Evolutionary conservation across 2,113 vertebrate genomes (phyloP), one percentile per base, ranked within the genome.

Genomic region (Eudyptes chrysolophus): DNA sequence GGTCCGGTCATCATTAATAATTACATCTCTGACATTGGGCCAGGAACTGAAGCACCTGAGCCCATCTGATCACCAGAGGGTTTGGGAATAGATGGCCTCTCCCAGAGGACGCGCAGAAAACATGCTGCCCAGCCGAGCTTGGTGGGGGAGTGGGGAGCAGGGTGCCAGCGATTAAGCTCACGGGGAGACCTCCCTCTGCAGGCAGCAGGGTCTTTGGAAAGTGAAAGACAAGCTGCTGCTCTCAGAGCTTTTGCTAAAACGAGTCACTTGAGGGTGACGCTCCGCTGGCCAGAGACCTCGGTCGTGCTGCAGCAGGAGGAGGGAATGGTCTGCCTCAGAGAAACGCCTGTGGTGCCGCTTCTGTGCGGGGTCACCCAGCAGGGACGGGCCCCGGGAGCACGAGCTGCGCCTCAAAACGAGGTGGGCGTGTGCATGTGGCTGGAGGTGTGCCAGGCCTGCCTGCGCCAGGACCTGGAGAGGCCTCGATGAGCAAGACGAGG

Each of bases 371-470:
- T 14, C 54, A 77, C 25, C 25, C 29, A 10, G 64, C 3, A 13
- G 36, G 55, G 40, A 49, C 27, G 26, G 44, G 58, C 6, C 12
- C 4, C 1, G 0, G 44, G 5, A 52, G 0, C 8, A 1, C 0
- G 6, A 66, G n/a, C 49, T 46, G 44, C 38, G 49, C 40, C 68
- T 68, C 54, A 18, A 7, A 29, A 38, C 0, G 1, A 36, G 49
- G 79, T 11, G 58, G n/a, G 8, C 1, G 1, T 12, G 9, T 0
- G 3, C 8, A 2, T 7, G 4, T 3, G 8, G n/a, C n/a, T 4
- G 1, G 66, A n/a, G 24, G 14, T 9, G 25, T 34, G 48, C 69
- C 65, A 7, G 30, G 38, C 17, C 44, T 15, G 27, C 29, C 42
- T 16, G 38, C 34, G 30, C n/a, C 27, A 3, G 55, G 13, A 3